Evolutionary conservation across 2,113 vertebrate genomes (phyloP).

Genomic region (Muntiacus reevesi): DNA sequence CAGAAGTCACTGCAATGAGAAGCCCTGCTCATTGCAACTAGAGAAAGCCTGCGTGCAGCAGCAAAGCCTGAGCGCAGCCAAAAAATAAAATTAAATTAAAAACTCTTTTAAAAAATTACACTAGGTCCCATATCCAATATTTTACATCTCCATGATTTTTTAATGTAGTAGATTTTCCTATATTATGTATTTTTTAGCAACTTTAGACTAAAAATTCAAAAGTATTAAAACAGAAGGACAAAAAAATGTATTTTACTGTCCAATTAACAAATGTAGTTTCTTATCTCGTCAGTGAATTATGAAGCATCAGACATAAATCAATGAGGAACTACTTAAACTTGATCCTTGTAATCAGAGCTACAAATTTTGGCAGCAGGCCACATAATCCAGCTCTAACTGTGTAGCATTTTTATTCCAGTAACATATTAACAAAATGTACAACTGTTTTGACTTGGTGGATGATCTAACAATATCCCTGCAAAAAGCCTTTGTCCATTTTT

Average conservation of each 20-base stretch:
- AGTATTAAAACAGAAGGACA: conserved; percentile 54
- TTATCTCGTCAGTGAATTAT: conserved; percentile 73
- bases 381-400: conserved; percentile 71
- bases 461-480: conserved; percentile 48
- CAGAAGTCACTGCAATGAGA: background rate
- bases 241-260: conserved; percentile 63
- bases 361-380: conserved; percentile 73
- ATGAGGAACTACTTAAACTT: conserved; percentile 75
- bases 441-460: conserved; percentile 70
- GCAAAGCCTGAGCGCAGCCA: background rate
- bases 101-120: conserved; percentile 33
- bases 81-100: background rate
- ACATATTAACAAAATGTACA: conserved; percentile 79
- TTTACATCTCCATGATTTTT: conserved; percentile 48
- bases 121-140: background rate
- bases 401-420: conserved; percentile 79
- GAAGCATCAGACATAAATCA: conserved; percentile 80
- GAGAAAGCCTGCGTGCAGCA: background rate
- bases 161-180: conserved; percentile 32
- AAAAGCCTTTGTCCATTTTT: conserved; percentile 78
- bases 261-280: conserved; percentile 76
- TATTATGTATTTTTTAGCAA: background rate
- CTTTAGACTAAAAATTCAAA: conserved; percentile 42
- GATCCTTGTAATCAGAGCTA: conserved; percentile 76
- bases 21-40: background rate